Base-by-base conservation (phyloP, 2,113 vertebrate genomes). In the Buteo buteo region DNA sequence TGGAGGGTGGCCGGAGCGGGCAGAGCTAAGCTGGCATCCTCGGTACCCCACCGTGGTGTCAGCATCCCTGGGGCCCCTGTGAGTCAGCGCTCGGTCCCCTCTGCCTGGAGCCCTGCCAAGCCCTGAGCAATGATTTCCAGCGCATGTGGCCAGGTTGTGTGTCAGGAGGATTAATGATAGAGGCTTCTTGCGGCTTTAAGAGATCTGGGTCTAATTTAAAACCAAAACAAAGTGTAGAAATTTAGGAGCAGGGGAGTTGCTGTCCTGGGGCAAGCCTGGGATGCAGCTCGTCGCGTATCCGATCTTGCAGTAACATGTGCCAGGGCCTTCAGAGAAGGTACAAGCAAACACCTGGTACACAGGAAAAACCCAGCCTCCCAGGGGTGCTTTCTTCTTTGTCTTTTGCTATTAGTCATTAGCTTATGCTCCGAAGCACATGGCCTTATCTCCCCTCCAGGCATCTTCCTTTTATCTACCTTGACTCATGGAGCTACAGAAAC, bases 371-470 rank as follows among this genome's bases (percentile, higher is more conserved):
- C 94, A 96, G 38, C 92, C 94, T 95, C 88, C 66, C 84, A 91
- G 91, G 72, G 57, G 86, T 96, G 86, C 94, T 95, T 93, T 94
- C 95, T 95, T 96, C 91, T 96, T 95, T 95, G 95, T 95, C 94
- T 95, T 96, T 95, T 90, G 94, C 95, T 97, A 93, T 96, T 97
- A 95, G 96, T 97, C 93, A 91, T 95, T 95, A 94, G 84, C 84
- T 97, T 94, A 95, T 96, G 96, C 97, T 96, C 96, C 1, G 29
- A 87, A 96, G 96, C 91, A 95, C 96, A 96, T 94, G 96, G 94
- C 91, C 94, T 96, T 96, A 97, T 93, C 95, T 95, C 86, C 91
- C 96, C 91, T 96, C 96, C 85, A 91, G 95, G 94, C 94, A 96
- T 90, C 96, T 91, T 88, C 89, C 87, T 95, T 96, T 97, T 97